Evolutionary conservation across 92 coral and sea anemone species (phyloP).

Genomic region (Pocillopora grandis): DNA sequence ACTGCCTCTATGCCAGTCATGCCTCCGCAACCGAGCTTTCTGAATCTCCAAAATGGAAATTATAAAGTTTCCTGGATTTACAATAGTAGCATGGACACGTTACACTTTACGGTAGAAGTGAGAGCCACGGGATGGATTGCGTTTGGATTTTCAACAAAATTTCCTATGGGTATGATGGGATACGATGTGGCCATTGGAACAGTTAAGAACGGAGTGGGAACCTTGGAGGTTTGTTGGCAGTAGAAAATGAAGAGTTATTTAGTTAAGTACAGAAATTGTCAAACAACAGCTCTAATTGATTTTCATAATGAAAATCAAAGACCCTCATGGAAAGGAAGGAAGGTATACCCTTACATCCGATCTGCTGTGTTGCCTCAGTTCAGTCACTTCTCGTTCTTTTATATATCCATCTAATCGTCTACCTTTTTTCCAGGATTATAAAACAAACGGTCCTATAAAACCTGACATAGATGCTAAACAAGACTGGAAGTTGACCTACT

Average conservation of each 20-base stretch:
- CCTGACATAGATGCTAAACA: slow-evolving; percentile 1
- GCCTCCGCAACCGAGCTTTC: not conserved
- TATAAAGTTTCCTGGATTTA: slow-evolving; percentile 17
- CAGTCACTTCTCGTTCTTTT: not conserved
- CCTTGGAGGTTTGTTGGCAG: not conserved
- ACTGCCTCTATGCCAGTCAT: not conserved
- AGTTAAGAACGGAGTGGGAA: not conserved
- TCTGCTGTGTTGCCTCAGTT: too few relatives aligned
- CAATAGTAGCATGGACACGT: not conserved
- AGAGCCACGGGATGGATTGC: slow-evolving; percentile 5
- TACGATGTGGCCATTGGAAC: slow-evolving; percentile 11
- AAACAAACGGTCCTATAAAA: not conserved
- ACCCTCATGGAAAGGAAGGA: too few relatives aligned
- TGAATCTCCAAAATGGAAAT: not conserved
- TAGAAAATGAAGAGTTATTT: not conserved
- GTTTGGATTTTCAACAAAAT: slow-evolving; percentile 4
- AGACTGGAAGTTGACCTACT: slow-evolving; percentile 15
- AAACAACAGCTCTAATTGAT: not conserved
- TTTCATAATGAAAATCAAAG: too few relatives aligned
- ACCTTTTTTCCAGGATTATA: slow-evolving; percentile 5
- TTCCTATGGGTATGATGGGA: not conserved
- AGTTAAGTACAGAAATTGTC: not conserved
- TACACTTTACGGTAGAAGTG: slow-evolving; percentile 5
- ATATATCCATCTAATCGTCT: not conserved
- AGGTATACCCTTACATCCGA: too few relatives aligned